These are phyloP conservation scores for Chunga burmeisteri DNA, from an alignment of 2,113 vertebrate genomes.

Conservation along the genomic window DNA sequence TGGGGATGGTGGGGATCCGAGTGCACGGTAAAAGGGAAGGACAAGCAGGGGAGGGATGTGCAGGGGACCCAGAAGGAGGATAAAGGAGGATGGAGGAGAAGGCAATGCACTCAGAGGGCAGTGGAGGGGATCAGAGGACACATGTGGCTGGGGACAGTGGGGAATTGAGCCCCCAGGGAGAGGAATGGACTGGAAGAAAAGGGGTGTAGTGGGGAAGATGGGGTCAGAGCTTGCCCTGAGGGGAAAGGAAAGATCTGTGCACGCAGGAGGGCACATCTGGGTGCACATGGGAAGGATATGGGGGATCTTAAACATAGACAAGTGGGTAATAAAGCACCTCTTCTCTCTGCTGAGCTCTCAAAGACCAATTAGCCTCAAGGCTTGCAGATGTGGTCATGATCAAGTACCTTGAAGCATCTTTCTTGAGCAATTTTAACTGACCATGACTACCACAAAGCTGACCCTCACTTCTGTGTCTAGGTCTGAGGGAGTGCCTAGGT, in stretches of 20 bases:
- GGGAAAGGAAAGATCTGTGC: background rate
- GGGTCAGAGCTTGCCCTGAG: background rate
- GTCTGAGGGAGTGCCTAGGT: background rate
- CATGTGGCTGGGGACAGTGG: rapidly evolving
- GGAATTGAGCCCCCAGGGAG: background rate
- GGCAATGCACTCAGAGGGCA: background rate
- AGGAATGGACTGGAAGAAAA: background rate
- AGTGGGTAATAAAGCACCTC: background rate
- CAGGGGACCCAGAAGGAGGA: background rate
- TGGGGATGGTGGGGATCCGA: background rate
- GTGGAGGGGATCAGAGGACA: background rate
- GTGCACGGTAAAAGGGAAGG: background rate
- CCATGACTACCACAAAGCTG: background rate
- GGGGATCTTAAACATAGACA: rapidly evolving
- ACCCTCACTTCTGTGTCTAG: background rate
- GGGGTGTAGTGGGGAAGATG: too few species aligned
- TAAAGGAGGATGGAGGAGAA: background rate
- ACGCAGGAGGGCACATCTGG: background rate
- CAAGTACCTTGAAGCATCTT: background rate
- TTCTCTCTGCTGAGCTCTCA: background rate
- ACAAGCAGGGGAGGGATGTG: background rate
- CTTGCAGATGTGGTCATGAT: rapidly evolving
- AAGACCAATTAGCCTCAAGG: background rate
- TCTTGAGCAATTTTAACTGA: background rate
- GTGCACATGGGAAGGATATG: too few species aligned